Base-by-base conservation (phyloP, 2,888 invertebrate genomes). In the Carpatolechia fugitivella region DNA sequence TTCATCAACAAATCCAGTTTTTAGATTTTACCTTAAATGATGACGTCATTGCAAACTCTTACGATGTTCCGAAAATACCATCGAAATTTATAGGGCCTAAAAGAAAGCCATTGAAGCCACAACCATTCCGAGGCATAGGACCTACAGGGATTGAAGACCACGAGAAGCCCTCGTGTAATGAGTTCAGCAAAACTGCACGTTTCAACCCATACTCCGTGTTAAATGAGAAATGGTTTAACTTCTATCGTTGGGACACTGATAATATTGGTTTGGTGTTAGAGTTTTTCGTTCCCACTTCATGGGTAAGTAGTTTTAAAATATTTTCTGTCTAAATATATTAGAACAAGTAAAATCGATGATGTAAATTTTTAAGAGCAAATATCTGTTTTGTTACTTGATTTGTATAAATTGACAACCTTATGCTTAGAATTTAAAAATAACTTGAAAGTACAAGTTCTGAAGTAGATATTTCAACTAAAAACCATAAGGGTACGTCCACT, bases 101-200 rank as follows among this genome's bases (percentile, higher is more conserved):
- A 11, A 11, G 11, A 1, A 44, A 24, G 24, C 44, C 44, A 5
- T n/a, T 24, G 4, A 44, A 13, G 20, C 4, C 11, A 7, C 40
- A 10, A 6, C 18, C 47, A n/a, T 31, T 48, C 16, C 3, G 48
- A 35, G 33, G 29, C 14, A 30, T 64, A 0, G 69, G 70, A 1
- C 71, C 72, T 0, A 47, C 55, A 41, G 71, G 66, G 0, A 62
- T 74, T 62, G 35, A 57, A 0, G 60, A 66, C 11, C 68, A 77
- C 0, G 44, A 1, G 55, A 49, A 35, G 18, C 38, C 44, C 1
- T 14, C 50, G 3, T 56, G 56, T 29, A 38, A 53, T 5, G 44
- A 36, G 4, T 56, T 56, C 46, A 51, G 53, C 13, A 41, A 24
- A 11, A 31, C 33, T 30, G 49, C 48, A 3, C 40, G 56, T 16